Evolutionary conservation across 2,888 invertebrate species (phyloP).

Genomic region (Selenia dentaria): DNA sequence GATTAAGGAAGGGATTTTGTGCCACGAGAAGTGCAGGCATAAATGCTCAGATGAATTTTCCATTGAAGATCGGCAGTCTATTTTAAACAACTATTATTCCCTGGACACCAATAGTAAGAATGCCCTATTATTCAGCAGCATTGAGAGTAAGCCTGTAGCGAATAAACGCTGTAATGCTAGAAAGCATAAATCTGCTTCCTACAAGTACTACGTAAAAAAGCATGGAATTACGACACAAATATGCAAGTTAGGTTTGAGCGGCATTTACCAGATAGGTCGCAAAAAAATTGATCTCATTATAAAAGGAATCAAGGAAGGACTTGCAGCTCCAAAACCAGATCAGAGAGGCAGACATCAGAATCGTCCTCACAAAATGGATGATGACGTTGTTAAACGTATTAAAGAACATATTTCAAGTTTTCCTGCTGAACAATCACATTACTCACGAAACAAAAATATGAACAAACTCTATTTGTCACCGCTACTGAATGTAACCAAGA

Average conservation of each 20-base stretch:
- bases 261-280: conserved; percentile 3
- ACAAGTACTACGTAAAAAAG: background rate
- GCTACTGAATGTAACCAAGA: conserved; percentile 34
- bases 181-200: conserved; percentile 3
- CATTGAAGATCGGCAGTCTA: conserved; percentile 14
- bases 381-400: no score
- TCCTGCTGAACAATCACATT: no score
- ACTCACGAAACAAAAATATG: conserved; percentile 36
- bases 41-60: conserved; percentile 19
- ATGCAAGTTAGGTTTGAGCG: background rate
- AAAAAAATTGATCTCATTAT: conserved; percentile 3
- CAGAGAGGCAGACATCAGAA: conserved; percentile 6
- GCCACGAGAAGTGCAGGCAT: conserved; percentile 18
- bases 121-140: conserved; percentile 3
- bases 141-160: conserved; percentile 2
- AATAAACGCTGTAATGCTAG: conserved; percentile 3
- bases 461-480: conserved; percentile 36
- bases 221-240: no score
- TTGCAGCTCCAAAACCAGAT: no score
- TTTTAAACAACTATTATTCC: conserved; percentile 19
- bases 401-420: conserved; percentile 8
- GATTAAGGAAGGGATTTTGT: conserved; percentile 20
- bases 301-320: background rate
- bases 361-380: no score
- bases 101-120: conserved; percentile 3